phyloP scores from a whole-genome alignment of 1,140 invertebrate genomes.

The Meloidogyne floridensis region DNA sequence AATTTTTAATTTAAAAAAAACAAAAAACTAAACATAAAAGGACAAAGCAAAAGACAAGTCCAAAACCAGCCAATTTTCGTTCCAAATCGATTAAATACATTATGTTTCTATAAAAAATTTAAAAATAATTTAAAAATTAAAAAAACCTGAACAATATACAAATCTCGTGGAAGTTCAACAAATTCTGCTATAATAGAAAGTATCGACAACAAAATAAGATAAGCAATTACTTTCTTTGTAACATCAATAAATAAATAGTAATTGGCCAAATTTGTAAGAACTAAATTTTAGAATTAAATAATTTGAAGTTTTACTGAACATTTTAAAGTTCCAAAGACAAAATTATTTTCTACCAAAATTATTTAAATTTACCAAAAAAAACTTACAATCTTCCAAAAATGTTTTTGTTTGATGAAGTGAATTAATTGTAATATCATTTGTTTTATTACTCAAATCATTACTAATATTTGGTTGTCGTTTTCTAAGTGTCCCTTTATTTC shows the following conservation, averaged over 20 bases:
- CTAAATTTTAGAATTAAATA: background rate
- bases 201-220: background rate
- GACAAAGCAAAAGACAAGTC: conserved; percentile 49
- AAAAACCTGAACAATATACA: background rate
- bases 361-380: background rate
- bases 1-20: background rate
- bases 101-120: conserved; percentile 56
- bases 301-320: background rate
- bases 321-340: too few relatives aligned
- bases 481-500: background rate
- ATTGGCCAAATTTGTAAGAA: background rate
- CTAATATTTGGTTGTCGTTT: background rate
- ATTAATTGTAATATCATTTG: background rate
- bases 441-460: background rate
- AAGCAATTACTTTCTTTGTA: background rate
- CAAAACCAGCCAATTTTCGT: conserved; percentile 65
- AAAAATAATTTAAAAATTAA: background rate
- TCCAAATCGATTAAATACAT: conserved; percentile 58
- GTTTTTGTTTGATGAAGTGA: background rate
- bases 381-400: background rate
- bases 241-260: conserved; percentile 2
- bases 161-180: background rate
- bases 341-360: too few relatives aligned
- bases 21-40: conserved; percentile 45
- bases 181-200: background rate